Conservation (phyloP, 2,888 invertebrate species). For the Drosophila paranaensis region DNA sequence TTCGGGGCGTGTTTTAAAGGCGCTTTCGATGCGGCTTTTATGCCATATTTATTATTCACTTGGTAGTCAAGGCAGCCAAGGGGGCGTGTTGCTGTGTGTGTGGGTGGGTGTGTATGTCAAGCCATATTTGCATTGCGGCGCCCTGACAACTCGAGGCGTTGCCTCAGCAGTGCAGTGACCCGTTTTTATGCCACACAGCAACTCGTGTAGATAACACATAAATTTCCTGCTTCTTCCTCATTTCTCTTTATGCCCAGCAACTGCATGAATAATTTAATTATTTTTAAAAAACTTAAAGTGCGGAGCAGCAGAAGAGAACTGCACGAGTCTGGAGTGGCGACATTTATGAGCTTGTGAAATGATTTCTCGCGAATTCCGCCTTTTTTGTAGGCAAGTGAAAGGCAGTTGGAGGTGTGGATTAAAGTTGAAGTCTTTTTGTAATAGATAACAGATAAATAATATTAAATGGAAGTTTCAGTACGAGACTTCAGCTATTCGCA, state of each 20-base stretch:
- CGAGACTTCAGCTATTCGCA: background rate
- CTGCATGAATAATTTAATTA: constrained; percentile 57
- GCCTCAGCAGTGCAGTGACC: constrained; percentile 63
- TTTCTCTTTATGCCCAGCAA: background rate
- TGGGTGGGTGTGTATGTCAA: constrained; percentile 35
- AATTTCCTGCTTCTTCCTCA: background rate
- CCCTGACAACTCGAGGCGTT: constrained; percentile 68
- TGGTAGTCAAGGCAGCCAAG: constrained; percentile 51
- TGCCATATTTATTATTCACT: constrained; percentile 79
- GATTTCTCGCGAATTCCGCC: background rate
- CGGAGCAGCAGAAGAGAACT: background rate
- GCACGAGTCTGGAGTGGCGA: background rate
- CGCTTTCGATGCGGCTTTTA: constrained; percentile 78
- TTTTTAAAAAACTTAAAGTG: constrained; percentile 18
- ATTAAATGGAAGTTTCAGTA: background rate
- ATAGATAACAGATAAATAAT: no score
- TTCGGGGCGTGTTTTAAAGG: constrained; percentile 60
- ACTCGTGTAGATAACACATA: constrained; percentile 27
- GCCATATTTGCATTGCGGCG: constrained; percentile 62
- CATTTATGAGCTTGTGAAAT: background rate
- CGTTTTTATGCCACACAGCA: constrained; percentile 59
- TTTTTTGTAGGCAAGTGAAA: background rate
- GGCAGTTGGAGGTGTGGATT: background rate
- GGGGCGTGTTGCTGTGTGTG: constrained; percentile 16
- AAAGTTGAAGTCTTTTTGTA: no score